Base-by-base conservation (phyloP, 2,888 invertebrate species). In the Lasioglossum leucozonium region DNA sequence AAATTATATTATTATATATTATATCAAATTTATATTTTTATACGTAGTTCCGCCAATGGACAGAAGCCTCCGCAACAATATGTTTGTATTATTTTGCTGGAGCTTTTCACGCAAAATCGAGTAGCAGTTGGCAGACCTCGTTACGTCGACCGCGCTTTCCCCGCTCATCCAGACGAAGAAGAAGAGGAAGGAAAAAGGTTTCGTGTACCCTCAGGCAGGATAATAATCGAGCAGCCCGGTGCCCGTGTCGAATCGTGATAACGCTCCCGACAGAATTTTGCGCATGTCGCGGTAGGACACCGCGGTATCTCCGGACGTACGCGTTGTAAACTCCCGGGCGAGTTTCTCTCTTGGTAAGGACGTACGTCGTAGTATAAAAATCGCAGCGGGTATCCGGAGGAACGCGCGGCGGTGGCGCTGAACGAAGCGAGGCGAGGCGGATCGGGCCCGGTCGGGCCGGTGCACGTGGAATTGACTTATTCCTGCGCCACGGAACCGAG, bases 401-500 rank as follows among this genome's bases (percentile, higher is more conserved):
- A 37, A 69, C 67, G 69, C n/a, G 69, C 37, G 5, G 22, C 22
- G 34, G 18, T 1, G 37, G 10, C 34, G 22, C n/a, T n/a, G 34
- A 67, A 4, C 3, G 34, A 8, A 22, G 34, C 10, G 65, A 67
- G 44, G 71, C 42, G 71, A 30, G 16, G 65, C 10, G 65, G 8
- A 34, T 11, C 65, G 58, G 22, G 58, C 30, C 6, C 34, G 30
- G 18, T 18, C 30, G 6, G 51, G 18, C 34, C 34, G 69, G 71
- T 58, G 72, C 65, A 62, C 55, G 62, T n/a, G 83, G 75, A 77
- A 87, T 88, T 69, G 84, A 86, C 79, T 81, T 81, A 72, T 83
- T 81, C 72, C 40, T 34, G 55, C 34, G 62, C 69, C 44, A 8
- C 34, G 40, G 30, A 37, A 40, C 44, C 37, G 37, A 5, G 40